These are phyloP conservation scores for Tamias sibiricus DNA, from an alignment of 2,113 vertebrate genomes.

Conservation along the genomic window DNA sequence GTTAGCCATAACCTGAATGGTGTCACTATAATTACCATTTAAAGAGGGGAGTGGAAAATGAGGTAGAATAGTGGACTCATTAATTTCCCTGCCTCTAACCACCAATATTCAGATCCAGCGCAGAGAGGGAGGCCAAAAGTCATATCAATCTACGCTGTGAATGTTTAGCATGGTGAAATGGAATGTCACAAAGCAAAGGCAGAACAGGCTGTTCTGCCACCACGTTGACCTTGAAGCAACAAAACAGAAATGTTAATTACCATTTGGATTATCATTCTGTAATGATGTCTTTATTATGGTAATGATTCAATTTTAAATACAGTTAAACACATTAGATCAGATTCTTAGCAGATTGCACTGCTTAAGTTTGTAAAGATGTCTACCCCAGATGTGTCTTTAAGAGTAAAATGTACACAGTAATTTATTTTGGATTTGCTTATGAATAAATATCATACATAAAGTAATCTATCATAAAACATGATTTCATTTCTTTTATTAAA, in stretches of 20 bases:
- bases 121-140: slow-evolving; percentile 81
- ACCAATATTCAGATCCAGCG: slow-evolving; percentile 74
- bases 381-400: slow-evolving; percentile 24
- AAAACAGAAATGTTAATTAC: slow-evolving; percentile 82
- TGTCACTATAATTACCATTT: slow-evolving; percentile 76
- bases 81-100: slow-evolving; percentile 79
- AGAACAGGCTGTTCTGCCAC: slow-evolving; percentile 36
- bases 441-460: slow-evolving; percentile 2
- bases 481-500: neutral
- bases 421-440: slow-evolving; percentile 36
- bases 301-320: slow-evolving; percentile 64
- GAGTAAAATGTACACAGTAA: neutral
- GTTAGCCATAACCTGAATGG: slow-evolving; percentile 50
- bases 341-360: slow-evolving; percentile 51
- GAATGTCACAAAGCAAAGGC: slow-evolving; percentile 61
- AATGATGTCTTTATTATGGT: slow-evolving; percentile 78
- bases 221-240: slow-evolving; percentile 81
- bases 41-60: slow-evolving; percentile 59
- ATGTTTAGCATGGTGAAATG: slow-evolving; percentile 55
- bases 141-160: slow-evolving; percentile 68
- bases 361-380: slow-evolving; percentile 44
- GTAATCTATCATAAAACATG: neutral
- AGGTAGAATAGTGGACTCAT: slow-evolving; percentile 68
- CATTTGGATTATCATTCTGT: slow-evolving; percentile 78
- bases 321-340: slow-evolving; percentile 74